These are phyloP conservation scores for Agonopterix alstromeriana DNA, from an alignment of 2,888 invertebrate genomes.

Conservation along the genomic window DNA sequence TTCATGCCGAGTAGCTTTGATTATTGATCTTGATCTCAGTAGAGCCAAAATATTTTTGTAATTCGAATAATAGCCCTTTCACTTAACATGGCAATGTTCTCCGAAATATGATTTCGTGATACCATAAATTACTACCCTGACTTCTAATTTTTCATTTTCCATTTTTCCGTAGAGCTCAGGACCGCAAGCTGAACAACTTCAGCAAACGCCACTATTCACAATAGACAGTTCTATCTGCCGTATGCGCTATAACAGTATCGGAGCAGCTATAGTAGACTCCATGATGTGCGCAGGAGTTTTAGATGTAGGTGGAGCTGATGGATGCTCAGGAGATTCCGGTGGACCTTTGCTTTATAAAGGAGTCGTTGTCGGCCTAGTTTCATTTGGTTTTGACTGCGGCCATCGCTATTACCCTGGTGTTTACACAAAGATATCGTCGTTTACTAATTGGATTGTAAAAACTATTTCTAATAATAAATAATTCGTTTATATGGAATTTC, in stretches of 20 bases:
- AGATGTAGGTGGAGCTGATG: slow-evolving; percentile 55
- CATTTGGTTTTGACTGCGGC: slow-evolving; percentile 64
- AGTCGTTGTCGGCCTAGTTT: slow-evolving; percentile 57
- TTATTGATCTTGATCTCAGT: too few relatives aligned
- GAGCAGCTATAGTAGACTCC: slow-evolving; percentile 46
- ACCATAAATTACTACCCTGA: too few relatives aligned
- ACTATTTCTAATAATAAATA: slow-evolving; percentile 47
- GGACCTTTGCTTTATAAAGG: slow-evolving; percentile 64
- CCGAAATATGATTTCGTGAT: too few relatives aligned
- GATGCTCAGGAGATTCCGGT: slow-evolving; percentile 65
- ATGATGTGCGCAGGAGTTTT: slow-evolving; percentile 63
- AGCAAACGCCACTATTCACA: slow-evolving; percentile 41
- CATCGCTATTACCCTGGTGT: slow-evolving; percentile 60
- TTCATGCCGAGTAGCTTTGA: too few relatives aligned
- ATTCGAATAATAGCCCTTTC: too few relatives aligned
- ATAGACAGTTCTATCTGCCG: slow-evolving; percentile 46
- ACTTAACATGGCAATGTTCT: too few relatives aligned
- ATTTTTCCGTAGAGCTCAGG: slow-evolving; percentile 38
- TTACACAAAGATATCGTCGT: slow-evolving; percentile 61
- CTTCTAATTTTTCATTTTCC: neutral
- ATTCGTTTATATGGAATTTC: neutral
- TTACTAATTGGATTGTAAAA: slow-evolving; percentile 58
- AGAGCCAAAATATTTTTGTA: too few relatives aligned
- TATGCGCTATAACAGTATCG: slow-evolving; percentile 44
- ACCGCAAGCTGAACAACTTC: slow-evolving; percentile 54